Conservation (phyloP, 2,113 vertebrate species). For the Rostratula benghalensis region DNA sequence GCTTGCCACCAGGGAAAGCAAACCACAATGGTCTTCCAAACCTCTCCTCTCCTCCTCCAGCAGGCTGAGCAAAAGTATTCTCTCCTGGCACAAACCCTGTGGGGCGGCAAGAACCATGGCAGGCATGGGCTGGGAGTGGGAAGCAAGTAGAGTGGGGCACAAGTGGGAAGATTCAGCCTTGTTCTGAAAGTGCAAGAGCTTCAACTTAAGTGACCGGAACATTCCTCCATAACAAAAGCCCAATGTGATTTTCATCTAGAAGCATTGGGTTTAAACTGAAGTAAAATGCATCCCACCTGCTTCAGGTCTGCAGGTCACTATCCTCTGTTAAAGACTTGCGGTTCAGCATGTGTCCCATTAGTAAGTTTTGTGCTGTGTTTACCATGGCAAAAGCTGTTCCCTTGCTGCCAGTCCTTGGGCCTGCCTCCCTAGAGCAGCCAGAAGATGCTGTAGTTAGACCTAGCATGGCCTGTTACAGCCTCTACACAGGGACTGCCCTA, state of each 20-base stretch:
- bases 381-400: background rate
- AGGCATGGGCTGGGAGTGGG: fast-evolving
- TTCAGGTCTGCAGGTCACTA: background rate
- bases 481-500: background rate
- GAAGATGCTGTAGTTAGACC: background rate
- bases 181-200: background rate
- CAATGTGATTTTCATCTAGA: background rate
- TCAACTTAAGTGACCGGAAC: background rate
- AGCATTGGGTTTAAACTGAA: background rate
- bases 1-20: background rate
- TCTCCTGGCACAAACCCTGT: fast-evolving
- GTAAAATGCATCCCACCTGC: background rate
- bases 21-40: background rate
- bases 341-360: background rate
- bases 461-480: background rate
- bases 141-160: background rate
- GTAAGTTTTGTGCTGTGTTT: background rate
- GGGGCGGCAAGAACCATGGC: background rate
- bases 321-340: background rate
- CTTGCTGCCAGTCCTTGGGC: background rate
- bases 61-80: background rate
- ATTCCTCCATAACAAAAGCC: background rate
- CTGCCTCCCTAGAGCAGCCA: background rate
- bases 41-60: background rate
- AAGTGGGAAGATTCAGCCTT: background rate